These are phyloP conservation scores for Ctenopoma kingsleyae DNA, from an alignment of 2,797 vertebrate species.

Conservation along the genomic window DNA sequence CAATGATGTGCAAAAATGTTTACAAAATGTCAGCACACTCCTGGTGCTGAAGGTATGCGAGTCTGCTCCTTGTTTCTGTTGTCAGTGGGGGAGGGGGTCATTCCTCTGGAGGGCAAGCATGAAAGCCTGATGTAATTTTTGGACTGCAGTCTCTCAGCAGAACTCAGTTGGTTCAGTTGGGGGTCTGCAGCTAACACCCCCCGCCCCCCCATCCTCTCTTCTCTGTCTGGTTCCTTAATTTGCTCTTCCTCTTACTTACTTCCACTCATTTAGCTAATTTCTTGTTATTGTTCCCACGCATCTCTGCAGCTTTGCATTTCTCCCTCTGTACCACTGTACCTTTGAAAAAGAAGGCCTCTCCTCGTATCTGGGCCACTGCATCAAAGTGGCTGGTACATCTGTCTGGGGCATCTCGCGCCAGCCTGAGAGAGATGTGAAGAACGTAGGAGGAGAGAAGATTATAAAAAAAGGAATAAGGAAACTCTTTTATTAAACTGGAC, in stretches of 20 bases:
- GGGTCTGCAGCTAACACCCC: constrained; percentile 6
- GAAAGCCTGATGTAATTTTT: constrained; percentile 66
- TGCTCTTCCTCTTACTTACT: constrained; percentile 19
- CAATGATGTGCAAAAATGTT: constrained; percentile 11
- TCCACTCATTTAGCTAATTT: constrained; percentile 49
- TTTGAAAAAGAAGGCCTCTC: constrained; percentile 95
- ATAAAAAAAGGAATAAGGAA: constrained; percentile 10
- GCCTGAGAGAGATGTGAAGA: constrained; percentile 70
- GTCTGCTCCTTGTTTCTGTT: constrained; percentile 50
- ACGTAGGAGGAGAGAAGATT: constrained; percentile 39
- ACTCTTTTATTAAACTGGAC: constrained; percentile 37
- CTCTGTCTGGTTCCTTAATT: constrained; percentile 35
- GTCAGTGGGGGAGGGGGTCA: constrained; percentile 51
- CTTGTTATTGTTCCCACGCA: constrained; percentile 27
- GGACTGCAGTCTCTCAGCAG: constrained; percentile 51
- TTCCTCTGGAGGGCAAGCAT: constrained; percentile 59
- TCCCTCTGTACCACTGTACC: constrained; percentile 55
- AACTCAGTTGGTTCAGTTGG: constrained; percentile 33
- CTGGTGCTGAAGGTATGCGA: constrained; percentile 18
- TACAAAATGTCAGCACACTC: constrained; percentile 22
- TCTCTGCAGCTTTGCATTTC: constrained; percentile 31
- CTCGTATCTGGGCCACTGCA: constrained; percentile 97
- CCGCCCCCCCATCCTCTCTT: neutral
- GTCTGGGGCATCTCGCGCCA: constrained; percentile 88
- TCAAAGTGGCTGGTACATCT: constrained; percentile 89